Evolutionary conservation across 2,888 invertebrate species (phyloP).

Genomic region (Caenorhabditis sp.): DNA sequence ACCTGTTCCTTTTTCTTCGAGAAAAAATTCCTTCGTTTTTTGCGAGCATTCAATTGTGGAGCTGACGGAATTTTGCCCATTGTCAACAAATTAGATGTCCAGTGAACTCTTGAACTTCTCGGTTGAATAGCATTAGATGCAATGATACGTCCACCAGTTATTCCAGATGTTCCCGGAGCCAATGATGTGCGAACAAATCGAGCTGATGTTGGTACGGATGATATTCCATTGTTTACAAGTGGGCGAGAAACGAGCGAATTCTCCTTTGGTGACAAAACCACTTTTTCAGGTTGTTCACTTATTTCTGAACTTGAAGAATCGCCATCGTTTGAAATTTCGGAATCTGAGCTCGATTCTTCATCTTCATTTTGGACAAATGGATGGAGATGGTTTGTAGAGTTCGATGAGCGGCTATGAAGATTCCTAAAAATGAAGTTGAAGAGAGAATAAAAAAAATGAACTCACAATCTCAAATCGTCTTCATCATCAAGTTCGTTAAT

Average conservation of each 20-base stretch:
- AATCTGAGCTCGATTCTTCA: constrained; percentile 20
- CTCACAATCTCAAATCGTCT: constrained; percentile 24
- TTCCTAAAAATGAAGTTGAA: constrained; percentile 8
- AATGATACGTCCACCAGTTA: constrained; percentile 26
- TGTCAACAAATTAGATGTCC: constrained; percentile 17
- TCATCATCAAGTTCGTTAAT: constrained; percentile 34
- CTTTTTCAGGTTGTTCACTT: constrained; percentile 13
- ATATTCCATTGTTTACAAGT: not conserved
- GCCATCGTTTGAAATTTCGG: constrained; percentile 48
- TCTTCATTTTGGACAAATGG: not conserved
- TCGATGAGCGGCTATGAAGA: not conserved
- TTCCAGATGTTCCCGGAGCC: constrained; percentile 13
- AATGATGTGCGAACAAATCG: constrained; percentile 15
- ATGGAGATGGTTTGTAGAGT: not conserved
- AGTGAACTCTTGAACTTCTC: not conserved
- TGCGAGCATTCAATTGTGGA: constrained; percentile 30
- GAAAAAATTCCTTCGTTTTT: constrained; percentile 24
- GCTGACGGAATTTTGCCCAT: constrained; percentile 52
- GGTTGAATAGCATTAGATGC: constrained; percentile 24
- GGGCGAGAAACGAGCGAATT: not conserved
- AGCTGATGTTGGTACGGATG: constrained; percentile 15
- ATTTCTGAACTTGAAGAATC: constrained; percentile 54
- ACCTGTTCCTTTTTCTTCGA: not conserved
- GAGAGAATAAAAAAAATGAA: too few relatives aligned
- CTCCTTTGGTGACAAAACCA: too few relatives aligned